Conservation (phyloP, 2,888 invertebrate species). For the Heliconius hortense region DNA sequence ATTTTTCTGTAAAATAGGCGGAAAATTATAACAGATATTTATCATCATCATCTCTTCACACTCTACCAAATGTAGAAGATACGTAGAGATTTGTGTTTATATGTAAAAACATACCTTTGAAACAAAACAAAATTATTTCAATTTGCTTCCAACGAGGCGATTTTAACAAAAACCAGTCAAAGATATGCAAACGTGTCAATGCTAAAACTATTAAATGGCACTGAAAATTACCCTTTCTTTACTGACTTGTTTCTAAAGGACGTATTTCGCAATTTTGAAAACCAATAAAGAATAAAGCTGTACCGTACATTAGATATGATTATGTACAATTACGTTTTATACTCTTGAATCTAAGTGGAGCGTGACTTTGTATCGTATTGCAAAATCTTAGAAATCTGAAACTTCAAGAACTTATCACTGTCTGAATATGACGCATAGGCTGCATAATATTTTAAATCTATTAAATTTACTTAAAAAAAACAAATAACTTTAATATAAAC, state of each 20-base stretch:
- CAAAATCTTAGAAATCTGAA: slow-evolving; percentile 29
- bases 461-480: not conserved
- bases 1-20: too few relatives aligned
- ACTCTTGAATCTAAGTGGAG: slow-evolving; percentile 34
- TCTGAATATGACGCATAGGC: not conserved
- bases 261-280: slow-evolving; percentile 27
- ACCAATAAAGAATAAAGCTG: slow-evolving; percentile 27
- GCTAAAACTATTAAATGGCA: slow-evolving; percentile 20
- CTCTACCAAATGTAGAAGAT: not conserved
- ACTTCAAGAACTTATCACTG: slow-evolving; percentile 16
- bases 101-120: not conserved
- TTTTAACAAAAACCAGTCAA: slow-evolving; percentile 15
- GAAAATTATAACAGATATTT: too few relatives aligned
- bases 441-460: not conserved
- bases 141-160: not conserved
- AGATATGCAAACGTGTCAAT: slow-evolving; percentile 26
- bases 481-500: not conserved
- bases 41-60: too few relatives aligned
- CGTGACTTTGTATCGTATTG: slow-evolving; percentile 32
- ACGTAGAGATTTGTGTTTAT: not conserved
- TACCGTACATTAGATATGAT: slow-evolving; percentile 10
- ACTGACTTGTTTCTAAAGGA: slow-evolving; percentile 24
- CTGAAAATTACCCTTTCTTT: slow-evolving; percentile 27
- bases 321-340: slow-evolving; percentile 20
- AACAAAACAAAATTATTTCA: not conserved